Evolutionary conservation across 1,140 invertebrate species (phyloP).

Genomic region (Drusus annulatus): DNA sequence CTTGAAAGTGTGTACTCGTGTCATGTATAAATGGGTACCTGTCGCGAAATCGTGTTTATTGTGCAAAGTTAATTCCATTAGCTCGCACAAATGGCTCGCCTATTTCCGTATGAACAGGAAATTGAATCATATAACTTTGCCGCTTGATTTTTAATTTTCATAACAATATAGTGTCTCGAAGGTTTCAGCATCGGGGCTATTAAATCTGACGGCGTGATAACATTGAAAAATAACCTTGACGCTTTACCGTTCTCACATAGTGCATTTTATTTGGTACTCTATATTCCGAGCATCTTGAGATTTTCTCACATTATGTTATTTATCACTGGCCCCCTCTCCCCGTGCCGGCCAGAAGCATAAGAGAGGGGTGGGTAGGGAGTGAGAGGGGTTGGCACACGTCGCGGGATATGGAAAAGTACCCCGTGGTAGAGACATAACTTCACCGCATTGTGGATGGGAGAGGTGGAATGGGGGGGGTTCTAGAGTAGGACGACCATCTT

Average conservation of each 20-base stretch:
- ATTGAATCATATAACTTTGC: too few species aligned
- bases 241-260: conserved; percentile 33
- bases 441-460: too few species aligned
- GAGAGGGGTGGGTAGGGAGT: not conserved
- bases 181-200: too few species aligned
- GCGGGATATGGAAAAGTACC: conserved; percentile 50
- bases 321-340: conserved; percentile 45
- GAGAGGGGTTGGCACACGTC: conserved; percentile 19
- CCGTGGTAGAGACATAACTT: conserved; percentile 24
- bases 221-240: conserved; percentile 39
- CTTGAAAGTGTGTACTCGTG: too few species aligned
- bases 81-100: too few species aligned
- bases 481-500: not conserved
- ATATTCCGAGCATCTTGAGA: conserved; percentile 58
- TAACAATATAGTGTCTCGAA: too few species aligned
- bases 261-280: conserved; percentile 58
- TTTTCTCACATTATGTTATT: conserved; percentile 60
- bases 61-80: too few species aligned
- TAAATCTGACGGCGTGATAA: not conserved
- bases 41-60: too few species aligned
- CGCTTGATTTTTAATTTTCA: too few species aligned
- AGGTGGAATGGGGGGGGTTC: conserved; percentile 25
- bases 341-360: not conserved
- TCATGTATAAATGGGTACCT: too few species aligned
- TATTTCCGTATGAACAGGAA: too few species aligned